These are phyloP conservation scores for Silurus glanis DNA, from an alignment of 2,113 vertebrate genomes.

Conservation along the genomic window DNA sequence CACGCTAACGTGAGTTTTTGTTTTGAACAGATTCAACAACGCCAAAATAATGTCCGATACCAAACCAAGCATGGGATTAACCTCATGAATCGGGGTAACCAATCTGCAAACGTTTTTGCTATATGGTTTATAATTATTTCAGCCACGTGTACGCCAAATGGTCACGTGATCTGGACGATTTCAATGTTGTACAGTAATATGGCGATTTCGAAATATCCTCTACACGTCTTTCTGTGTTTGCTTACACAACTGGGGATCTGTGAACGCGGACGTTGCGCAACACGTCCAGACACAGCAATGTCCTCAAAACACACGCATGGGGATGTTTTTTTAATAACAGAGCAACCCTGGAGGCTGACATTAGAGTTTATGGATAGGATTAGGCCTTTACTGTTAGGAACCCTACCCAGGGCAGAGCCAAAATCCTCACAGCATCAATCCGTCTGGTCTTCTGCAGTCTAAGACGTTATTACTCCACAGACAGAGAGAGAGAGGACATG, in stretches of 20 bases:
- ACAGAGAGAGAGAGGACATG: constrained; percentile 53
- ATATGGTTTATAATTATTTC: background rate
- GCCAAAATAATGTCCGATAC: too few species aligned
- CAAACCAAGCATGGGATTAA: background rate
- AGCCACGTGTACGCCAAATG: background rate
- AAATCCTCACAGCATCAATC: constrained; percentile 38
- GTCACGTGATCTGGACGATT: background rate
- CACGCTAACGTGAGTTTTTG: background rate
- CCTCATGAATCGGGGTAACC: background rate
- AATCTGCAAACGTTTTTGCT: background rate
- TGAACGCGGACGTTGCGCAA: background rate
- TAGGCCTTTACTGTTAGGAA: constrained; percentile 28
- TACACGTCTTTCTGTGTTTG: too few species aligned
- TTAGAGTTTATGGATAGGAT: constrained; percentile 21
- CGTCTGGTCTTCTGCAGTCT: constrained; percentile 37
- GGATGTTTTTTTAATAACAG: constrained; percentile 28
- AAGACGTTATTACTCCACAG: constrained; percentile 26
- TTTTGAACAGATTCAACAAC: background rate
- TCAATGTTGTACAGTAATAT: background rate
- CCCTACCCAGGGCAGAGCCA: constrained; percentile 22
- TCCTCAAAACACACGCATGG: constrained; percentile 8
- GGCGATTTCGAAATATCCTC: background rate
- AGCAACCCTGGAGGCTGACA: constrained; percentile 12
- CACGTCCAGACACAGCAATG: background rate
- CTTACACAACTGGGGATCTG: background rate